Conservation (phyloP, 2,797 vertebrate genomes). For the Poecilia gillii region DNA sequence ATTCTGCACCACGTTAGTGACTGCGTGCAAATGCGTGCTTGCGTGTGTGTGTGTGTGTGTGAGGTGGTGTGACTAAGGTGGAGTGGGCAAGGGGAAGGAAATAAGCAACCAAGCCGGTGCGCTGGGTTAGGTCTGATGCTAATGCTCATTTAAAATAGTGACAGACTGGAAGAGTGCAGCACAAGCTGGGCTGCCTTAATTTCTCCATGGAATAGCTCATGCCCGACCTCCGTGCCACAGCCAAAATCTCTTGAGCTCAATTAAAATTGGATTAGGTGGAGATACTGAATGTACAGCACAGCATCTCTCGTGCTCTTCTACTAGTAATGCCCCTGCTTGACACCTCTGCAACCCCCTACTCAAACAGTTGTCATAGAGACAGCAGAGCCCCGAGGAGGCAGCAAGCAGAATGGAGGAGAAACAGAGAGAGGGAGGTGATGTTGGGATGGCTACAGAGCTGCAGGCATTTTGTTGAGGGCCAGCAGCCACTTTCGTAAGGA, state of each 20-base stretch:
- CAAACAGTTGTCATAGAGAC: slow-evolving; percentile 98
- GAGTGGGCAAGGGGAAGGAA: slow-evolving; percentile 67
- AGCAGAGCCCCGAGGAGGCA: slow-evolving; percentile 83
- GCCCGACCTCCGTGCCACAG: slow-evolving; percentile 92
- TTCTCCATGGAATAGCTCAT: slow-evolving; percentile 96
- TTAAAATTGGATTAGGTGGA: slow-evolving; percentile 99
- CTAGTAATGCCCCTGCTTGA: slow-evolving; percentile 91
- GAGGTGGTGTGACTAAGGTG: slow-evolving; percentile 51
- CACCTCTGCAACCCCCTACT: slow-evolving; percentile 93
- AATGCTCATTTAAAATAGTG: slow-evolving; percentile 94
- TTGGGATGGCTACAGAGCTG: slow-evolving; percentile 50
- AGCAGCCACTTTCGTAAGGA: slow-evolving; percentile 40
- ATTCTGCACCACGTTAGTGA: slow-evolving; percentile 36
- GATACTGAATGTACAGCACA: slow-evolving; percentile 89
- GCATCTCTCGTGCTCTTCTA: slow-evolving; percentile 86
- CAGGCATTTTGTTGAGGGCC: slow-evolving; percentile 47
- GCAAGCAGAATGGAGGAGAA: slow-evolving; percentile 53
- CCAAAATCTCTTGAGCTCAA: slow-evolving; percentile 99
- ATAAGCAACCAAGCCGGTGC: slow-evolving; percentile 83
- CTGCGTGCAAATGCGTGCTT: not conserved
- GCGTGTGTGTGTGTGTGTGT: slow-evolving; percentile 10
- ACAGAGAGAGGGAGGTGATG: slow-evolving; percentile 51
- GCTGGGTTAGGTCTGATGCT: slow-evolving; percentile 91
- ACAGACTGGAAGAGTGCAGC: slow-evolving; percentile 88
- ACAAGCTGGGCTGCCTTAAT: slow-evolving; percentile 89